Percentiles rank a stretch among this genome's conserved stretches.
Conservation (phyloP, 2,113 vertebrate genomes). For the Coptodon rendalli region DNA sequence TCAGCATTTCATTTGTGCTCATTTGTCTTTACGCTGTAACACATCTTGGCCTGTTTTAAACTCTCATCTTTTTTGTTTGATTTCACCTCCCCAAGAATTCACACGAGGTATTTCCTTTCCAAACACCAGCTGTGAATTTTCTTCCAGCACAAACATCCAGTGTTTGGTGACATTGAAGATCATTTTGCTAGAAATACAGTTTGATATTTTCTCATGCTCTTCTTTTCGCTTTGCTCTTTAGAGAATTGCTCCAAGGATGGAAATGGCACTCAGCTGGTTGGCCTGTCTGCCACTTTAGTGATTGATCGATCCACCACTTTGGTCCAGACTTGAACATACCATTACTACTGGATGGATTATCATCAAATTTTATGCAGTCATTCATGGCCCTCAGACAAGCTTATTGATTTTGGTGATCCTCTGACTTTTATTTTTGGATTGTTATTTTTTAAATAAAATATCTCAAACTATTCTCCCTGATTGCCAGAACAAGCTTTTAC, state of each 20-base stretch:
- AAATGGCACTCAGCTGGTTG: not conserved
- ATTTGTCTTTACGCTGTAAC: slow-evolving; percentile 28
- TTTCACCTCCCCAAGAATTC: slow-evolving; percentile 33
- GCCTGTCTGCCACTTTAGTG: not conserved
- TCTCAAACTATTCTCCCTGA: not conserved
- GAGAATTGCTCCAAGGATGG: not conserved
- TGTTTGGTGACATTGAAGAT: slow-evolving; percentile 9
- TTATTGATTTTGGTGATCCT: not conserved
- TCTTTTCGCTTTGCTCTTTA: not conserved
- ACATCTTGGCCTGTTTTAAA: slow-evolving; percentile 32
- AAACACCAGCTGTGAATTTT: slow-evolving; percentile 19
- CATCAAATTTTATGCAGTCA: not conserved
- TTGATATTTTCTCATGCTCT: not conserved
- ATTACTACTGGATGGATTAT: not conserved
- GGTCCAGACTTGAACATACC: not conserved
- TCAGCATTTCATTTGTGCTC: slow-evolving; percentile 42
- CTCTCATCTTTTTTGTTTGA: slow-evolving; percentile 18
- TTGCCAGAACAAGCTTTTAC: not conserved
- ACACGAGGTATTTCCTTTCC: slow-evolving; percentile 11
- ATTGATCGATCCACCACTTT: not conserved
- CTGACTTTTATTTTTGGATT: not conserved
- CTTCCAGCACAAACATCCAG: slow-evolving; percentile 13
- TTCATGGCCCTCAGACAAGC: not conserved
- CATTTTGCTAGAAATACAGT: slow-evolving; percentile 1
- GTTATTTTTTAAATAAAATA: not conserved